Evolutionary conservation across 2,113 vertebrate species (phyloP).

Genomic region (Leptocoma aspasia): DNA sequence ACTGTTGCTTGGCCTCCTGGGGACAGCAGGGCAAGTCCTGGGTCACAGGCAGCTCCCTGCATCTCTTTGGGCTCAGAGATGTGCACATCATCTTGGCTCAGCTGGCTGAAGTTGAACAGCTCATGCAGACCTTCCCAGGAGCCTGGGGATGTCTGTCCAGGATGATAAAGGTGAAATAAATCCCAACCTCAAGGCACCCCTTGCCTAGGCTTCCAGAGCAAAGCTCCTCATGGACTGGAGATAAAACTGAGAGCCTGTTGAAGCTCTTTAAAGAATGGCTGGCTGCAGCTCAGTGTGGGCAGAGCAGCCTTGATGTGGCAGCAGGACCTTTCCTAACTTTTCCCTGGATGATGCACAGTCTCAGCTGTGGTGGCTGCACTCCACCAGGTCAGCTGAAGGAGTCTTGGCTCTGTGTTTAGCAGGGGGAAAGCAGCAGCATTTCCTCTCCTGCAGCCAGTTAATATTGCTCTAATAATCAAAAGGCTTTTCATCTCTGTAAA

Average conservation of each 20-base stretch:
- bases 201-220: background rate
- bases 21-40: background rate
- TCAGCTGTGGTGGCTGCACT: background rate
- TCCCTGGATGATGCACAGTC: background rate
- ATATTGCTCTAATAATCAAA: background rate
- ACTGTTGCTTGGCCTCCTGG: background rate
- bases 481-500: background rate
- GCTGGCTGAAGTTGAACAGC: background rate
- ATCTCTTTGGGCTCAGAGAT: background rate
- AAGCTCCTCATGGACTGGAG: background rate
- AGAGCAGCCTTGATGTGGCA: background rate
- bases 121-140: background rate
- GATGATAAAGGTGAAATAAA: background rate
- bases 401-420: background rate
- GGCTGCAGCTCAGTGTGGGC: background rate
- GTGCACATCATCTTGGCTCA: background rate
- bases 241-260: background rate
- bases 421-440: background rate
- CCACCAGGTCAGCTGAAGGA: rapidly evolving
- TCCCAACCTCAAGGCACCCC: background rate
- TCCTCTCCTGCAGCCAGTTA: background rate
- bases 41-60: background rate
- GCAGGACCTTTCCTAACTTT: background rate
- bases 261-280: background rate
- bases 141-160: background rate